These are phyloP conservation scores for Plotosus lineatus DNA, from an alignment of 2,113 vertebrate genomes.

Conservation along the genomic window DNA sequence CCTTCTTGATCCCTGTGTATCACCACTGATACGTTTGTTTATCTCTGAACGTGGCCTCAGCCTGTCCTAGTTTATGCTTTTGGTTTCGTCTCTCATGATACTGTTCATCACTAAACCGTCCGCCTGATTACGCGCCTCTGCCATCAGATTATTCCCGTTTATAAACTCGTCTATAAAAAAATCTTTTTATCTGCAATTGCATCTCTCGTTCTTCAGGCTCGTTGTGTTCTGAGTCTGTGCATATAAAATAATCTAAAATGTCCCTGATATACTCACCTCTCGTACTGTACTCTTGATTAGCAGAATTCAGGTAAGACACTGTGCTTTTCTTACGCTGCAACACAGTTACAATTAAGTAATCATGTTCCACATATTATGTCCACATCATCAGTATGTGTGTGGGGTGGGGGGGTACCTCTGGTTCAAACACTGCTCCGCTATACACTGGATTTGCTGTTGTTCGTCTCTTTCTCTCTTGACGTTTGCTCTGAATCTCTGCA, in stretches of 20 bases:
- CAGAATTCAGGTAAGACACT: slow-evolving; percentile 85
- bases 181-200: too few species aligned
- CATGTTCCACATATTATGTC: background rate
- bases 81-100: too few species aligned
- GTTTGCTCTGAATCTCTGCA: slow-evolving; percentile 89
- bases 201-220: too few species aligned
- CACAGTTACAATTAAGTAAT: slow-evolving; percentile 9
- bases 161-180: too few species aligned
- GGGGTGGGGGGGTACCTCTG: slow-evolving; percentile 73
- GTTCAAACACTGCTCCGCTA: slow-evolving; percentile 86
- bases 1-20: too few species aligned
- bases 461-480: slow-evolving; percentile 88
- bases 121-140: too few species aligned
- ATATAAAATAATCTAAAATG: background rate
- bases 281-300: slow-evolving; percentile 85
- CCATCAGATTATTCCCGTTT: too few species aligned
- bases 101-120: too few species aligned
- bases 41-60: too few species aligned
- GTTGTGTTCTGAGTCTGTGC: too few species aligned
- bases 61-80: too few species aligned
- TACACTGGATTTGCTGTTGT: slow-evolving; percentile 90
- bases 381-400: background rate
- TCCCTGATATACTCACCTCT: slow-evolving; percentile 74
- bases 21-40: too few species aligned
- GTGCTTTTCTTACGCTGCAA: slow-evolving; percentile 86